Evolutionary conservation across 1,140 invertebrate species (phyloP), one percentile per base, ranked within the genome.

Genomic region (Lepidurus packardi): DNA sequence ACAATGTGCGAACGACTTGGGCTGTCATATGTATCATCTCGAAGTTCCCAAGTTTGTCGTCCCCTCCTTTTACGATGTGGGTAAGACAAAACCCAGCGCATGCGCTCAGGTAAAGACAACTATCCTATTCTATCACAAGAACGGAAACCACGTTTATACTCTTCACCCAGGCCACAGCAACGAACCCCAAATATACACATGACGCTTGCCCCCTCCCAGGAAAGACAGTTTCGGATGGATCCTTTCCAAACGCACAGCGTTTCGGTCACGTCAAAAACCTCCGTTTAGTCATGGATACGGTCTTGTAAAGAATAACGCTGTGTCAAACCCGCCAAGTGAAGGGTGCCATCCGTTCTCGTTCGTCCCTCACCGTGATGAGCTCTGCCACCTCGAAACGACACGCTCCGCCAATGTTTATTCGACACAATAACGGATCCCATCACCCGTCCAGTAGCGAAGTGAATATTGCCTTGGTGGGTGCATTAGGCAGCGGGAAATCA

Each of bases 401-500:
- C 16, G 53, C 53, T 78, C 73, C 45, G 5, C 13, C 44, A 13
- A 78, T 78, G 78, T 65, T 65, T 65, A 74, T 78, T 42, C 78
- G 78, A 4, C 75, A 53, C 44, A n/a, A 74, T 45, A 78, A 45
- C 43, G 73, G 34, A 74, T 78, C 78, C 44, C 78, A 78, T n/a
- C 47, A 16, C 24, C 73, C 34, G 34, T 41, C 78, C 43, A 73
- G 45, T n/a, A 65, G 53, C 43, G 78, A 82, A 77, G 73, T 82
- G 47, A 85, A 85, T 77, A 81, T 85, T 11, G 84, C 83, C 7
- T 74, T 85, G 42, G 80, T 85, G 10, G 85, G 85, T n/a, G 82
- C 82, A 44, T 78, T 84, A 7, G 83, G 84, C 13, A 83, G 83
- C 16, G 84, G 84, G 21, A 85, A 85, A 82, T 85, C 84, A 78